Evolutionary conservation across 2,888 invertebrate species (phyloP).

Genomic region (Cosmopolites sordidus): DNA sequence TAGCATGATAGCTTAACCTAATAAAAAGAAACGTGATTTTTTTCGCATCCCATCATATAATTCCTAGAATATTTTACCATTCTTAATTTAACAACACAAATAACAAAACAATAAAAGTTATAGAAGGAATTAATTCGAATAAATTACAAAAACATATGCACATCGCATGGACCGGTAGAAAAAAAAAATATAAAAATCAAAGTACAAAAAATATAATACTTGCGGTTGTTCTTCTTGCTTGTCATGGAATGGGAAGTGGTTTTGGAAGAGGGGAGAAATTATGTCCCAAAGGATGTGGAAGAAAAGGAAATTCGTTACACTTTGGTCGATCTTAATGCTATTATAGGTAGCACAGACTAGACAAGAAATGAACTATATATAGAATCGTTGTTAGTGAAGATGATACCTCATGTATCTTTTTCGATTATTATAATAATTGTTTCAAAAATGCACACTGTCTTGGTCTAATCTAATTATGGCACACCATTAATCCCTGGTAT

Average conservation of each 20-base stretch:
- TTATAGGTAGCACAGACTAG: constrained; percentile 28
- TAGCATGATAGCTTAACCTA: background rate
- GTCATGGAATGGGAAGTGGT: constrained; percentile 1
- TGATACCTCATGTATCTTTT: no score
- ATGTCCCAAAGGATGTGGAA: background rate
- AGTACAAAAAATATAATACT: constrained; percentile 37
- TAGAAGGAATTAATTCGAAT: constrained; percentile 19
- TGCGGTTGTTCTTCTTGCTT: constrained; percentile 35
- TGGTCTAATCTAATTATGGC: no score
- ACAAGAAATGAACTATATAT: constrained; percentile 8
- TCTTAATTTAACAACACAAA: constrained; percentile 40
- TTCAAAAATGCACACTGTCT: no score
- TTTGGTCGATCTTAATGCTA: constrained; percentile 33
- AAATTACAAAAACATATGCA: constrained; percentile 25
- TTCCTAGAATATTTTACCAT: constrained; percentile 21
- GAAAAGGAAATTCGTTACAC: constrained; percentile 15
- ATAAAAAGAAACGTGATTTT: background rate
- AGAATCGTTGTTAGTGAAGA: no score
- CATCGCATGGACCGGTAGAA: background rate
- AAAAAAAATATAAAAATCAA: constrained; percentile 27
- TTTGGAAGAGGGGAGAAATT: constrained; percentile 19
- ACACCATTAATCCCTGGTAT: no score
- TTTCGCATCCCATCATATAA: background rate
- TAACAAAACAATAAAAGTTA: constrained; percentile 39
- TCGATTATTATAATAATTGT: no score